phyloP scores from a whole-genome alignment of 2,888 invertebrate genomes.

The Epinotia bilunana region DNA sequence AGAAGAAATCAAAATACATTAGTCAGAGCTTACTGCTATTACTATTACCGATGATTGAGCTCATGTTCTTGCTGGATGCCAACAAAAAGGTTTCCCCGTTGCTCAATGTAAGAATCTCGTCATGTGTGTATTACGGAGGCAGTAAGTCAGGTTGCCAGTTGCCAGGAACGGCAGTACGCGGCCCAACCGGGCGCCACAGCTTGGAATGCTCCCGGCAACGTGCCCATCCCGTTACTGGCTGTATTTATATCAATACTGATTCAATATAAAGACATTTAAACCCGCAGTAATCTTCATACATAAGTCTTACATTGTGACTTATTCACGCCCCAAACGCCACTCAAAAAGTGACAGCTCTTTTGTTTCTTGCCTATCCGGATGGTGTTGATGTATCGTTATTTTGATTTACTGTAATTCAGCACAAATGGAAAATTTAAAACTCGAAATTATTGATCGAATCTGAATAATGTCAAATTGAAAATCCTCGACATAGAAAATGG shows the following conservation, averaged over 20 bases:
- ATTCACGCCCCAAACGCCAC: too few species aligned
- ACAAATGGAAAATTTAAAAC: too few species aligned
- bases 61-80: background rate
- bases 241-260: conserved; percentile 26
- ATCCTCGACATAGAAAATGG: too few species aligned
- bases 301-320: background rate
- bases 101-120: conserved; percentile 10
- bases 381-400: too few species aligned
- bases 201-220: conserved; percentile 51
- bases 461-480: too few species aligned
- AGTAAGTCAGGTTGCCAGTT: conserved; percentile 15
- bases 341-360: too few species aligned
- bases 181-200: conserved; percentile 47
- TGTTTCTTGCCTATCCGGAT: too few species aligned
- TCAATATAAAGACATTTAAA: conserved; percentile 8
- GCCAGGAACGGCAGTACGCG: background rate
- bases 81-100: conserved; percentile 19
- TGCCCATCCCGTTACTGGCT: conserved; percentile 49
- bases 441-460: too few species aligned
- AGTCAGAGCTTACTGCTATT: background rate
- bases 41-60: background rate
- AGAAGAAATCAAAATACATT: background rate
- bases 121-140: conserved; percentile 13
- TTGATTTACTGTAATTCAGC: too few species aligned
- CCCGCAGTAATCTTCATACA: too few species aligned